phyloP scores from a whole-genome alignment of 2,797 vertebrate species.

The Cichlasoma orientale region DNA sequence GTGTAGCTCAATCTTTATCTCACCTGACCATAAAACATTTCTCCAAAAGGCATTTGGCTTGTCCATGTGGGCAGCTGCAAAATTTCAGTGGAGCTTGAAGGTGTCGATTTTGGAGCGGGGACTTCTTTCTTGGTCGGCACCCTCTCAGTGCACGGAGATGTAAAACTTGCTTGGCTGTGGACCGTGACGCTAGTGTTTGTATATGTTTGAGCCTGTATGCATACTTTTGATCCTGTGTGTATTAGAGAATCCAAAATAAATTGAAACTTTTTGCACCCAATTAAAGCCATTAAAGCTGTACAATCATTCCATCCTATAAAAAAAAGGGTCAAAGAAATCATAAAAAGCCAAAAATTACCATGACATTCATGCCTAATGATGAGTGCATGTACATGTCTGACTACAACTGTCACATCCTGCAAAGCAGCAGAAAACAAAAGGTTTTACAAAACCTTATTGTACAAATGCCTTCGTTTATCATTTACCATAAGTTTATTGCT shows the following conservation, averaged over 20 bases:
- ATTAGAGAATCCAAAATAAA: neutral
- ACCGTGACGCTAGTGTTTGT: neutral
- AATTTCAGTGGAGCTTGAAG: neutral
- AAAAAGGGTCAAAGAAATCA: no score
- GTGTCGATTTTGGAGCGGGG: neutral
- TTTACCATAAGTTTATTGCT: neutral
- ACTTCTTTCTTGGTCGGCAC: neutral
- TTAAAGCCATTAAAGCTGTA: neutral
- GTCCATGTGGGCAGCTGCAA: neutral
- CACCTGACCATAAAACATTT: fast-evolving
- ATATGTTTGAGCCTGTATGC: neutral
- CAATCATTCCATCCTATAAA: neutral
- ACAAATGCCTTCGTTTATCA: neutral
- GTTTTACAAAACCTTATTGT: neutral
- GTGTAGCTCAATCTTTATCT: neutral
- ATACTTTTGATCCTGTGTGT: neutral
- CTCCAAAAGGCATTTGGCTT: neutral
- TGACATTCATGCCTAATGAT: neutral
- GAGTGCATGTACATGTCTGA: neutral
- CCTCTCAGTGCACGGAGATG: neutral
- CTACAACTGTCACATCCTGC: neutral
- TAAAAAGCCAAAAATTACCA: no score
- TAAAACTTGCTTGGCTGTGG: neutral
- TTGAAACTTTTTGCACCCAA: neutral
- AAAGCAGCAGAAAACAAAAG: neutral